phyloP scores from a whole-genome alignment of 2,113 vertebrate species.

The Neogobius melanostomus region DNA sequence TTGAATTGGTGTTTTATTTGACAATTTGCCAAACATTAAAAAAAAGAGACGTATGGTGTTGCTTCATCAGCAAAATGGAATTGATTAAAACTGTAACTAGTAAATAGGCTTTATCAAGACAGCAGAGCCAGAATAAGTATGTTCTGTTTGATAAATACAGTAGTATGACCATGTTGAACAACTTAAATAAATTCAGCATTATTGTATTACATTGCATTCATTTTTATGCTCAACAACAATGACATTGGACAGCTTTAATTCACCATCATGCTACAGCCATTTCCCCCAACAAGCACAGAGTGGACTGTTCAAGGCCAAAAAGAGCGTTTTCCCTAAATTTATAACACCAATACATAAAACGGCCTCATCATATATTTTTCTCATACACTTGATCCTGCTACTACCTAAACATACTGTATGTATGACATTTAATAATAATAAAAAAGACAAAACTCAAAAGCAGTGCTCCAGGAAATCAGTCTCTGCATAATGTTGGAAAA shows the following conservation, averaged over 20 bases:
- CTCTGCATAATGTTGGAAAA: slow-evolving; percentile 58
- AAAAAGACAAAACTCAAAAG: slow-evolving; percentile 36
- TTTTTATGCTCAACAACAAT: not conserved
- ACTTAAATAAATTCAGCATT: slow-evolving; percentile 12
- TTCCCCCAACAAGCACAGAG: slow-evolving; percentile 7
- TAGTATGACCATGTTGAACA: slow-evolving; percentile 5
- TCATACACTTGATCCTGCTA: slow-evolving; percentile 11
- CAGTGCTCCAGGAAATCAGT: slow-evolving; percentile 58
- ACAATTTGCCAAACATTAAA: slow-evolving; percentile 35
- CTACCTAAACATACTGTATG: slow-evolving; percentile 24
- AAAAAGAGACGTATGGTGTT: slow-evolving; percentile 24
- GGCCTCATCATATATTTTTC: slow-evolving; percentile 18
- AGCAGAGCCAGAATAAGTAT: not conserved
- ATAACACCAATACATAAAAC: slow-evolving; percentile 37
- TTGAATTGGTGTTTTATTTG: slow-evolving; percentile 59
- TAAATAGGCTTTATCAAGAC: not conserved
- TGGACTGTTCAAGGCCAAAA: slow-evolving; percentile 2
- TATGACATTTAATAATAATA: slow-evolving; percentile 33
- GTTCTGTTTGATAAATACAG: not conserved
- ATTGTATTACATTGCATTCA: not conserved
- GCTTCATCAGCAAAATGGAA: slow-evolving; percentile 7
- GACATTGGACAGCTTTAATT: not conserved
- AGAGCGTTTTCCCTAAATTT: slow-evolving; percentile 20
- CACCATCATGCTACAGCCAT: not conserved
- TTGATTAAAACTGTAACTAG: not conserved